Evolutionary conservation across 2,888 invertebrate genomes (phyloP), one percentile per base, ranked within the genome.

Genomic region (Athetis lepigone): DNA sequence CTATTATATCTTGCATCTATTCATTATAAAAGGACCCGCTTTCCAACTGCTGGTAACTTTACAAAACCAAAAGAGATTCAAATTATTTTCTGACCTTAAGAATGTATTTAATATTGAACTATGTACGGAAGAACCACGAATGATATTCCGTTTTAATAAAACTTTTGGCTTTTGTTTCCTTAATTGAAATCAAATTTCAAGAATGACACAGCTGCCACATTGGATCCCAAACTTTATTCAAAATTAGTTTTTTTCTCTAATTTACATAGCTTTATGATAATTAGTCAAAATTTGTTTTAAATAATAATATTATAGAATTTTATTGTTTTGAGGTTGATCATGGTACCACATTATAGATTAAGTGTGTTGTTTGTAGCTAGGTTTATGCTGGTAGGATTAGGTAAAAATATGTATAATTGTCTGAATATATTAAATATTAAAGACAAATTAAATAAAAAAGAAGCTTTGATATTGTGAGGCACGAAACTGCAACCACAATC

Each of bases 181-280:
- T 91, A 92, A 93, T 93, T 92, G 88, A 88, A 91, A 92, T 91
- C 90, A 90, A 91, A 93, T 92, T 90, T 89, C 90, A 89, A 85
- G 87, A 87, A 88, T 87, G 90, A 91, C 90, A 86, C 93, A 93
- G 92, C 92, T 93, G 92, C 87, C 86, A 85, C 90, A 82, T 82
- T 85, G 79, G 74, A 82, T 74, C 71, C 79, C 75, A 71, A 83
- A 85, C 84, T 81, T 81, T 78, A 82, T 77, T 85, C 77, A 67
- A 88, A 88, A 88, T 89, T 89, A 84, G 84, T 85, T 88, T 85
- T 77, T 80, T 70, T 67, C 36, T 57, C 45, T 60, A 70, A 57
- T 68, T 73, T 70, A 72, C 62, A 73, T 70, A 51, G 43, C 50
- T 51, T 77, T 77, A 68, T 70, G 50, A 57, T 72, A 67, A 71